phyloP scores from a whole-genome alignment of 2,797 vertebrate genomes.

The Denticeps clupeoides region DNA sequence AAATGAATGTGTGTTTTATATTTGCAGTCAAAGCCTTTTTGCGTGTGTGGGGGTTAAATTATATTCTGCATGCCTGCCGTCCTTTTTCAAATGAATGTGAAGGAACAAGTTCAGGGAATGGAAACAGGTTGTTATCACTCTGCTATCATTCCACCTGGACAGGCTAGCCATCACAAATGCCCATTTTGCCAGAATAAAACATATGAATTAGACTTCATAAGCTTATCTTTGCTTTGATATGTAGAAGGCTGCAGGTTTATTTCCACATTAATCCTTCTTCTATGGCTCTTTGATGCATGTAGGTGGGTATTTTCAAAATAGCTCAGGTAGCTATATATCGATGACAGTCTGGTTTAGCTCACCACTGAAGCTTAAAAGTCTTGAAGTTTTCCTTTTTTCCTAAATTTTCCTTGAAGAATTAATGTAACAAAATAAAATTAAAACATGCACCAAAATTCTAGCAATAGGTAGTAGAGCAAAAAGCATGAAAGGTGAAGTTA shows the following conservation, averaged over 20 bases:
- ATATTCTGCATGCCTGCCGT: neutral
- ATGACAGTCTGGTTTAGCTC: slow-evolving; percentile 56
- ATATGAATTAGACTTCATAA: slow-evolving; percentile 75
- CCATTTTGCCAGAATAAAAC: slow-evolving; percentile 64
- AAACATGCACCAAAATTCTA: slow-evolving; percentile 68
- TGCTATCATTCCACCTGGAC: slow-evolving; percentile 56
- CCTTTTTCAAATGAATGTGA: slow-evolving; percentile 57
- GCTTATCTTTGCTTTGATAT: slow-evolving; percentile 71
- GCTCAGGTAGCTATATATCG: slow-evolving; percentile 55
- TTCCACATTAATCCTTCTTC: slow-evolving; percentile 64
- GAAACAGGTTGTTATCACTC: slow-evolving; percentile 50
- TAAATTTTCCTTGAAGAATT: slow-evolving; percentile 60
- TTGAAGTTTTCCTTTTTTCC: slow-evolving; percentile 33
- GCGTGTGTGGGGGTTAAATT: too few relatives aligned
- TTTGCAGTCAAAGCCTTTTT: too few relatives aligned
- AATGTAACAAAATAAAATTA: slow-evolving; percentile 59
- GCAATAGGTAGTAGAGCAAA: slow-evolving; percentile 14
- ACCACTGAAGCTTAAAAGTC: slow-evolving; percentile 55
- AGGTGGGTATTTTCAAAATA: slow-evolving; percentile 55
- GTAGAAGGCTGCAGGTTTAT: slow-evolving; percentile 68
- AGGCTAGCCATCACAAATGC: slow-evolving; percentile 61
- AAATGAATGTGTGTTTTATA: too few relatives aligned
- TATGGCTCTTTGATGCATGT: slow-evolving; percentile 66
- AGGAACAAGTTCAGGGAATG: slow-evolving; percentile 45
- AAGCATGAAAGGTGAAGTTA: slow-evolving; percentile 15